A percentile compares a stretch with the other conserved stretches of the same genome.
phyloP scores from a whole-genome alignment of 2,113 vertebrate species.

The Anser cygnoides region DNA sequence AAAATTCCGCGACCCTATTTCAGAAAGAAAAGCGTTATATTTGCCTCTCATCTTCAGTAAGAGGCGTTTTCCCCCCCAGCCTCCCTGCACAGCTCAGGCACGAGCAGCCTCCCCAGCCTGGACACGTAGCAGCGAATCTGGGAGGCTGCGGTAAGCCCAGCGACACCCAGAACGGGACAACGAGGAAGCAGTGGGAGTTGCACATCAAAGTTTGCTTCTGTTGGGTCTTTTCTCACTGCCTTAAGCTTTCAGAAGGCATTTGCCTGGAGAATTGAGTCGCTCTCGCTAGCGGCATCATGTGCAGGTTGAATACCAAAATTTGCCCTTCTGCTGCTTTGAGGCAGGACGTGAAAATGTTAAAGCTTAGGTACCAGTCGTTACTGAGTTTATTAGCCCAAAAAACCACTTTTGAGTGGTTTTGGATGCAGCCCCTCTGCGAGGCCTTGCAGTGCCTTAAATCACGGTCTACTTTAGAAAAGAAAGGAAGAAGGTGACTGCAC shows the following conservation, averaged over 20 bases:
- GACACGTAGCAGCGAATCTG: not conserved
- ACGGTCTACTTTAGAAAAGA: not conserved
- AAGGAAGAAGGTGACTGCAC: accelerated
- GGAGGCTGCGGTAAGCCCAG: not conserved
- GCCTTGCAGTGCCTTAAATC: not conserved
- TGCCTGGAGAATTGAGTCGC: not conserved
- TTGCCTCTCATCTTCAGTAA: not conserved
- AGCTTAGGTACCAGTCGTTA: not conserved
- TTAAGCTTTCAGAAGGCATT: not conserved
- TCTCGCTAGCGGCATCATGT: accelerated
- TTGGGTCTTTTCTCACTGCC: not conserved
- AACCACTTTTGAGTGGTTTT: not conserved
- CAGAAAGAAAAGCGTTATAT: not conserved
- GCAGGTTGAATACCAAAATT: accelerated
- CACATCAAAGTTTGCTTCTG: not conserved
- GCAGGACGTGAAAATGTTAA: accelerated
- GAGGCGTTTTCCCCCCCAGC: not conserved
- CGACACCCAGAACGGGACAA: accelerated
- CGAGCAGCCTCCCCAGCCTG: not conserved
- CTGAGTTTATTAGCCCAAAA: not conserved
- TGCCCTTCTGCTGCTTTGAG: accelerated
- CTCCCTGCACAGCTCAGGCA: not conserved
- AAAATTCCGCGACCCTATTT: not conserved
- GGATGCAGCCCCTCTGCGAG: not conserved
- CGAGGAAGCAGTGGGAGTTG: not conserved